Evolutionary conservation across 2,888 invertebrate species (phyloP), one percentile per base, ranked within the genome.

Genomic region (Calameuta filiformis): DNA sequence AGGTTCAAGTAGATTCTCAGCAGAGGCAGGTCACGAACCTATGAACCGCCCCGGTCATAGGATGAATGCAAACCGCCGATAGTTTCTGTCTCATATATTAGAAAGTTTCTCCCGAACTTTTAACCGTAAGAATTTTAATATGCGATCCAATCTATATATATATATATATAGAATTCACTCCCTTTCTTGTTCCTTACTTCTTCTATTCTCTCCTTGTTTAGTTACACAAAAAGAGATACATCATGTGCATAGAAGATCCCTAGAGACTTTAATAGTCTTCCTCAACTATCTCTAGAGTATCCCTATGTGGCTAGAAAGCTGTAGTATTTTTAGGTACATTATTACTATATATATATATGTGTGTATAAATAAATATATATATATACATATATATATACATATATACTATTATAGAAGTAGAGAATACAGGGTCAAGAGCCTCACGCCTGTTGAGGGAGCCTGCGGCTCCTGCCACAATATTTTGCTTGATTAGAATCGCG

Each of bases 401-500:
- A 12, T 40, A 40, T 40, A 40, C 12, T 40, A 40, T 40, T 40
- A 56, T 56, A 23, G 23, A 56, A 56, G 56, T 69, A 68, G 77
- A 68, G 79, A 79, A 77, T 73, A 78, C 71, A 73, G 83, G 89
- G 87, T 89, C 89, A 87, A 89, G 88, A 87, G 87, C 86, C 86
- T 85, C 81, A 12, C 77, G 75, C 73, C 71, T 77, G 83, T 81
- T 80, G 81, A 80, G 83, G 84, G 80, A 85, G 85, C 88, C 85
- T 79, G 85, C 85, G 87, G 87, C 86, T 86, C 86, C 85, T 89
- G 88, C 89, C 87, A 87, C 89, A 89, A 90, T 90, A 90, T 90
- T 90, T 90, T 89, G 89, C 88, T 89, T 88, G 89, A 90, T 91
- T 89, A 89, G 87, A 86, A 89, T 88, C 87, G 86, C 85, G 83